Percentiles rank a stretch among this genome's conserved stretches.
Conservation (phyloP, 1,140 invertebrate genomes). For the Drosophila eugracilis region DNA sequence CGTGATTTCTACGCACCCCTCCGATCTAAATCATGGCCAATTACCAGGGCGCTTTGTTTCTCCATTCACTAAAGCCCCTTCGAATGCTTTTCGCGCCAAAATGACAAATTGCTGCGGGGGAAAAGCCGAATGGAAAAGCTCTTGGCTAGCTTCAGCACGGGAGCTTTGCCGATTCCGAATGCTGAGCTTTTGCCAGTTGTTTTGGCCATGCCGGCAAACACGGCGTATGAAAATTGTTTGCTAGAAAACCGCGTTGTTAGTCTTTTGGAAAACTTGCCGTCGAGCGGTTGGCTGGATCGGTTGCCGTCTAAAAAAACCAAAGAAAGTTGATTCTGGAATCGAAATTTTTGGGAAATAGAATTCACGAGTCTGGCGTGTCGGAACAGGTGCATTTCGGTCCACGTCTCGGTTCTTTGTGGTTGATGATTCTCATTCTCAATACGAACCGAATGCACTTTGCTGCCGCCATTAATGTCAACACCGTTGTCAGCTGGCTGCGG, state of each 20-base stretch:
- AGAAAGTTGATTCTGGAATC: slow-evolving; percentile 14
- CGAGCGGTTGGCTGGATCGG: slow-evolving; percentile 76
- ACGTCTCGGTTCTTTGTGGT: slow-evolving; percentile 32
- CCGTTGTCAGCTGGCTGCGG: slow-evolving; percentile 44
- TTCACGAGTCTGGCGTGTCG: slow-evolving; percentile 3
- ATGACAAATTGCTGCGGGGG: slow-evolving; percentile 8
- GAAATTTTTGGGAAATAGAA: slow-evolving; percentile 24
- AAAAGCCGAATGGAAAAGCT: slow-evolving; percentile 50
- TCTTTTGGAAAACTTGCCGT: slow-evolving; percentile 78
- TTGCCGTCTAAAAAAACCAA: slow-evolving; percentile 8
- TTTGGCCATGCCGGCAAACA: slow-evolving; percentile 62
- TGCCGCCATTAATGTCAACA: slow-evolving; percentile 72
- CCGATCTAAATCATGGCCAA: slow-evolving; percentile 20
- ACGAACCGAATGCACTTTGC: slow-evolving; percentile 61
- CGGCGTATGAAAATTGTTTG: slow-evolving; percentile 74
- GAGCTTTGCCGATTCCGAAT: slow-evolving; percentile 42
- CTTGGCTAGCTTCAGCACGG: slow-evolving; percentile 17
- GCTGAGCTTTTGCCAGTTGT: slow-evolving; percentile 42
- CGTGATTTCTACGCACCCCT: slow-evolving; percentile 17
- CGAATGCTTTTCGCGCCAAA: slow-evolving; percentile 53
- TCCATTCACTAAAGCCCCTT: slow-evolving; percentile 70
- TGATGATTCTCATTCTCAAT: slow-evolving; percentile 11
- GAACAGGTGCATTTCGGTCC: slow-evolving; percentile 40
- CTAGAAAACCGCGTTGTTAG: slow-evolving; percentile 72
- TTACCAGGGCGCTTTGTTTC: slow-evolving; percentile 45